Conservation (phyloP, 2,113 vertebrate genomes). For the Paraplagusia blochii region DNA sequence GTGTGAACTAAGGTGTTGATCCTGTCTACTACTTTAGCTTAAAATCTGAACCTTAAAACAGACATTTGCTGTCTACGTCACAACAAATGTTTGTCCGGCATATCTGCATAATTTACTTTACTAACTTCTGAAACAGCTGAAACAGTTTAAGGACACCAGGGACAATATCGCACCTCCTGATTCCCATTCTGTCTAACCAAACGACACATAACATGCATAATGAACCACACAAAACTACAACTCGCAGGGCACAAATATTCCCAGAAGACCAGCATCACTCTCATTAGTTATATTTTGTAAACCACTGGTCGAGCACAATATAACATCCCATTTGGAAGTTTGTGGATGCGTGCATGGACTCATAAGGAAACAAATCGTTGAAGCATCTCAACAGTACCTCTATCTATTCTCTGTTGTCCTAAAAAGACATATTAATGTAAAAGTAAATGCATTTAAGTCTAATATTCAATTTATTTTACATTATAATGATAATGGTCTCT, state of each 20-base stretch:
- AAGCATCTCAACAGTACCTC: slow-evolving; percentile 59
- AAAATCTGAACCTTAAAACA: too few species aligned
- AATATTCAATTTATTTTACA: too few species aligned
- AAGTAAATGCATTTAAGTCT: too few species aligned
- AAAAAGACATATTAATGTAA: slow-evolving; percentile 53
- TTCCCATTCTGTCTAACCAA: slow-evolving; percentile 35
- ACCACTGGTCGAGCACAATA: slow-evolving; percentile 51
- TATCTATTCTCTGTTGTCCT: slow-evolving; percentile 48
- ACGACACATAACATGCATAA: slow-evolving; percentile 56
- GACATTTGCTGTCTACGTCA: too few species aligned
- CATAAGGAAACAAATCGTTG: slow-evolving; percentile 39
- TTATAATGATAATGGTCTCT: too few species aligned
- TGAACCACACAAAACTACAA: slow-evolving; percentile 53
- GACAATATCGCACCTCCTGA: slow-evolving; percentile 57
- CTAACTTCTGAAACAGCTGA: slow-evolving; percentile 49
- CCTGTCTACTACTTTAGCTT: too few species aligned
- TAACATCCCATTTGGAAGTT: slow-evolving; percentile 55
- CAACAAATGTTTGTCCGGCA: slow-evolving; percentile 21
- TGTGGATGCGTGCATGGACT: slow-evolving; percentile 44
- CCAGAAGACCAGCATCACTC: slow-evolving; percentile 46
- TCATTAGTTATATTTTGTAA: slow-evolving; percentile 56
- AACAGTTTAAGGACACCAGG: slow-evolving; percentile 51
- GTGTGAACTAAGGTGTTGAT: too few species aligned
- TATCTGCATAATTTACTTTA: slow-evolving; percentile 48
- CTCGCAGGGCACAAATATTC: slow-evolving; percentile 58